Percentiles rank a stretch among this genome's conserved stretches.
phyloP scores from a whole-genome alignment of 2,888 invertebrate species.

The Limnephilus auricula region DNA sequence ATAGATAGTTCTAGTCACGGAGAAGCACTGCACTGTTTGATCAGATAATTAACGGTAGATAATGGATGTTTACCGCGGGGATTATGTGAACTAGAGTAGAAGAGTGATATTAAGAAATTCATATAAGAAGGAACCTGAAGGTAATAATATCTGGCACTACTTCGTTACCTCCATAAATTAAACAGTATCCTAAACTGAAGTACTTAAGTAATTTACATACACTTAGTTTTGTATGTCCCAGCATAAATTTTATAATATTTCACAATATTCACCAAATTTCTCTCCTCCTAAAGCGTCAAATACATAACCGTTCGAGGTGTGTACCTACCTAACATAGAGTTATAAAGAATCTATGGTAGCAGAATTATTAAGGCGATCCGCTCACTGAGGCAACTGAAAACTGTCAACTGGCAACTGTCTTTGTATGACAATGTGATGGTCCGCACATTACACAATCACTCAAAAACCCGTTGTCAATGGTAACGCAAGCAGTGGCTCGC shows the following conservation, averaged over 20 bases:
- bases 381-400: too few relatives aligned
- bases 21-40: slow-evolving; percentile 35
- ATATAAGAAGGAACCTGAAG: not conserved
- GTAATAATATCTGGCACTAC: not conserved
- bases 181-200: not conserved
- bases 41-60: slow-evolving; percentile 40
- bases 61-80: slow-evolving; percentile 35
- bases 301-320: too few relatives aligned
- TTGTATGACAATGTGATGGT: too few relatives aligned
- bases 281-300: not conserved
- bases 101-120: not conserved
- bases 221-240: not conserved
- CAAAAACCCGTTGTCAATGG: too few relatives aligned
- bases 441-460: too few relatives aligned
- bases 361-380: too few relatives aligned
- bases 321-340: too few relatives aligned
- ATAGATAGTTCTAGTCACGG: not conserved
- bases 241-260: not conserved
- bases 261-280: not conserved
- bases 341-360: too few relatives aligned
- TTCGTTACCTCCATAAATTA: not conserved
- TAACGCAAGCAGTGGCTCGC: too few relatives aligned
- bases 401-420: too few relatives aligned
- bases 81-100: slow-evolving; percentile 4
- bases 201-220: not conserved